Evolutionary conservation across 2,888 invertebrate genomes (phyloP).

Genomic region (Acronicta psi): DNA sequence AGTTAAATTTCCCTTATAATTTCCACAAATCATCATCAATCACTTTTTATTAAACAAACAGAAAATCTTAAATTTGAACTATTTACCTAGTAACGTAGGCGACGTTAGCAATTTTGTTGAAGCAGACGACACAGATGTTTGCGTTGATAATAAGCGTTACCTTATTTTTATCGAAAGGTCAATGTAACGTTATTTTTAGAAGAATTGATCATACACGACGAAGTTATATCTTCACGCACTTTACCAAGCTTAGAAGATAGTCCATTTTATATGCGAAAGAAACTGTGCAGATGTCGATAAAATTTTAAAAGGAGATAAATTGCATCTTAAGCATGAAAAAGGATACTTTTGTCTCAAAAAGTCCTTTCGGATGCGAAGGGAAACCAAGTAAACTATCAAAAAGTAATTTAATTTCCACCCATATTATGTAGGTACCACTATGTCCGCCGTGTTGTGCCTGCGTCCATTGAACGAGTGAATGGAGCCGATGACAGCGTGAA

Average conservation of each 20-base stretch:
- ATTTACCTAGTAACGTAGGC: background rate
- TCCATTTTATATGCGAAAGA: no score
- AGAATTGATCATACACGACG: background rate
- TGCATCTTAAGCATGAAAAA: no score
- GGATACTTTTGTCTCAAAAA: no score
- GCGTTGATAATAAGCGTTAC: conserved; percentile 5
- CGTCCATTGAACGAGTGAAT: conserved; percentile 83
- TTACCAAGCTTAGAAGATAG: no score
- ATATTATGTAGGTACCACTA: no score
- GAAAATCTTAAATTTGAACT: background rate
- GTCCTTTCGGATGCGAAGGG: no score
- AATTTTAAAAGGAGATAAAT: no score
- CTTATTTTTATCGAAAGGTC: conserved; percentile 16
- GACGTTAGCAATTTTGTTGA: conserved; percentile 8
- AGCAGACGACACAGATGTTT: conserved; percentile 21
- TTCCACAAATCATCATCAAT: conserved; percentile 4
- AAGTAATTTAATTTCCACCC: no score
- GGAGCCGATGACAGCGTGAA: conserved; percentile 76
- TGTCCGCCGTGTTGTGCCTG: conserved; percentile 67
- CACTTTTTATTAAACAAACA: conserved; percentile 1
- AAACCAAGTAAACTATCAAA: no score
- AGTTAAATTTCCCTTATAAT: background rate
- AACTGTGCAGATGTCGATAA: no score
- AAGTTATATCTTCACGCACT: background rate
- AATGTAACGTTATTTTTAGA: conserved; percentile 29